Conservation (phyloP, 2,797 vertebrate species). For the Rhabdomys pumilio region DNA sequence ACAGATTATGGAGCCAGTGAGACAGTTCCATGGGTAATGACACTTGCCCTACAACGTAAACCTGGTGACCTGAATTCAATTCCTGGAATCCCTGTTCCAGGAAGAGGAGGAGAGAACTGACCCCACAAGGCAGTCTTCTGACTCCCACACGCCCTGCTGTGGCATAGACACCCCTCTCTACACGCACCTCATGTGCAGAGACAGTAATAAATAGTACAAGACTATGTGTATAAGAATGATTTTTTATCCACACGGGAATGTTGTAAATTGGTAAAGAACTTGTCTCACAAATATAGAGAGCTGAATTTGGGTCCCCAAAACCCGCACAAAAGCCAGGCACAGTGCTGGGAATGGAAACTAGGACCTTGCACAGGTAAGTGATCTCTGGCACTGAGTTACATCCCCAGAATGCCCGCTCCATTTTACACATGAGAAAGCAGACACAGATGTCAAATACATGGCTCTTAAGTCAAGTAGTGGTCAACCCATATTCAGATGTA, state of each 20-base stretch:
- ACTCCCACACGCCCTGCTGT: neutral
- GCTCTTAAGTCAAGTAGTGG: slow-evolving; percentile 31
- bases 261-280: neutral
- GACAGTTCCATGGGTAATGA: too few relatives aligned
- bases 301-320: neutral
- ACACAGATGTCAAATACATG: neutral
- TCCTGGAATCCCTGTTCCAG: neutral
- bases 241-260: neutral
- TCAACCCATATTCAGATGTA: slow-evolving; percentile 26
- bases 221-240: neutral
- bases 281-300: neutral
- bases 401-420: neutral
- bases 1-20: neutral
- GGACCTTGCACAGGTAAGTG: neutral
- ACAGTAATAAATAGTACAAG: neutral
- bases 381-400: neutral
- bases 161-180: neutral
- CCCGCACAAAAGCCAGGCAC: neutral
- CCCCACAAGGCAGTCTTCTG: neutral
- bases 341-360: too few relatives aligned
- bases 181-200: neutral
- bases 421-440: slow-evolving; percentile 54
- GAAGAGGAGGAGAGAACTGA: neutral
- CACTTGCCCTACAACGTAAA: neutral
- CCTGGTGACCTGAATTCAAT: neutral